phyloP scores from a whole-genome alignment of 2,888 invertebrate genomes.

The Ormia ochracea region DNA sequence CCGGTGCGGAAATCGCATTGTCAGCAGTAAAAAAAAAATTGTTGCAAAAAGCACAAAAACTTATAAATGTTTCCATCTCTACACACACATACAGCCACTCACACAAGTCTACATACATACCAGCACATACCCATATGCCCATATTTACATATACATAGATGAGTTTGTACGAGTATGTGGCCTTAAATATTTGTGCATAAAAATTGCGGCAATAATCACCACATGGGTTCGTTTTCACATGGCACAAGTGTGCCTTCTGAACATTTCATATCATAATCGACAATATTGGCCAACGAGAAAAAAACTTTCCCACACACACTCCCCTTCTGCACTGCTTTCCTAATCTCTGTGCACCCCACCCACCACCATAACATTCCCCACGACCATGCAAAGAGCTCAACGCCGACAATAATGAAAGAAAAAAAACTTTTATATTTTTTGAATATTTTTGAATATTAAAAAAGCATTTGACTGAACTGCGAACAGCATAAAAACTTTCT shows the following conservation, averaged over 20 bases:
- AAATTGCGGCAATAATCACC: slow-evolving; percentile 60
- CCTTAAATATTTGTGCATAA: neutral
- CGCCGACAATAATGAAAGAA: no score
- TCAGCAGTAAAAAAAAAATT: slow-evolving; percentile 55
- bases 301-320: no score
- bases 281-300: slow-evolving; percentile 48
- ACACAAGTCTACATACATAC: neutral
- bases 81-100: neutral
- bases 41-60: slow-evolving; percentile 51
- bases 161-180: neutral
- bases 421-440: no score
- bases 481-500: no score
- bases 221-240: slow-evolving; percentile 55
- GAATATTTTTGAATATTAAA: no score
- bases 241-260: slow-evolving; percentile 32
- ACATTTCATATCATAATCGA: slow-evolving; percentile 56
- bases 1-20: slow-evolving; percentile 60
- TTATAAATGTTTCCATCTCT: slow-evolving; percentile 13
- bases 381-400: no score
- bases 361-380: no score
- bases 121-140: neutral
- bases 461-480: no score
- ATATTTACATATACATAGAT: neutral
- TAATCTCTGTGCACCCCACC: no score
- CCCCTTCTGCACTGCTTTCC: no score